These are phyloP conservation scores for Drosophila kanekoi DNA, from an alignment of 2,888 invertebrate species.

Conservation along the genomic window DNA sequence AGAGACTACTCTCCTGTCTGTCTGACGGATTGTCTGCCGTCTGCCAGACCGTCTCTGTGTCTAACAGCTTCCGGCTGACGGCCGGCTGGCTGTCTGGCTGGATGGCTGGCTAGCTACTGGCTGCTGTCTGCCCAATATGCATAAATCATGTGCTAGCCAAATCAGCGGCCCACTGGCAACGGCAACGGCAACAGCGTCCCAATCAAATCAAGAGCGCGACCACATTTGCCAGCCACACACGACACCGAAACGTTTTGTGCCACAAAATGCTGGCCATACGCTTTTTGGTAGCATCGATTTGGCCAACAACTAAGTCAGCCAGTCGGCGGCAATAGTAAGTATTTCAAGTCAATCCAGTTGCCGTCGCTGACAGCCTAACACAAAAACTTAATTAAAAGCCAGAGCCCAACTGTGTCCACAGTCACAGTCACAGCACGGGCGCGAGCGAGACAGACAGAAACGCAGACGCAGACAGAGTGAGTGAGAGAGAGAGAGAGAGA, in stretches of 20 bases:
- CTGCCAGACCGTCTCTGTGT: conserved; percentile 5
- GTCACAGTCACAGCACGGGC: not conserved
- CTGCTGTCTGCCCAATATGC: conserved; percentile 24
- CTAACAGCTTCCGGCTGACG: conserved; percentile 31
- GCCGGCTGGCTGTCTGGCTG: conserved; percentile 8
- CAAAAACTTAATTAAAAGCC: conserved; percentile 68
- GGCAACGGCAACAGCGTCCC: conserved; percentile 39
- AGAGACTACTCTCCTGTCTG: conserved; percentile 1
- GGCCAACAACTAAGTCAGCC: conserved; percentile 21
- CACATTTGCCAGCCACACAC: conserved; percentile 41
- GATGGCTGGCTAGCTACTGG: not conserved
- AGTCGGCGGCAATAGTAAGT: conserved; percentile 38
- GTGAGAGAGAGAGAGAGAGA: not conserved
- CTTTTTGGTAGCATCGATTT: conserved; percentile 62
- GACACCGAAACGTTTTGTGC: conserved; percentile 65
- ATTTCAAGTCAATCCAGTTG: conserved; percentile 72
- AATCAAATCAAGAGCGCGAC: conserved; percentile 48
- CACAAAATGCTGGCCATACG: conserved; percentile 71
- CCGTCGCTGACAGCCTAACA: conserved; percentile 64
- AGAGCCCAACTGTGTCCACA: conserved; percentile 4
- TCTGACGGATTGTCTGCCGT: not conserved
- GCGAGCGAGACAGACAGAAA: not conserved
- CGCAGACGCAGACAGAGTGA: not conserved
- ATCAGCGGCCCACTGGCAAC: conserved; percentile 42
- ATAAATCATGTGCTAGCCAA: conserved; percentile 32